phyloP scores from a whole-genome alignment of 2,797 vertebrate genomes.

The Anniella stebbinsi region DNA sequence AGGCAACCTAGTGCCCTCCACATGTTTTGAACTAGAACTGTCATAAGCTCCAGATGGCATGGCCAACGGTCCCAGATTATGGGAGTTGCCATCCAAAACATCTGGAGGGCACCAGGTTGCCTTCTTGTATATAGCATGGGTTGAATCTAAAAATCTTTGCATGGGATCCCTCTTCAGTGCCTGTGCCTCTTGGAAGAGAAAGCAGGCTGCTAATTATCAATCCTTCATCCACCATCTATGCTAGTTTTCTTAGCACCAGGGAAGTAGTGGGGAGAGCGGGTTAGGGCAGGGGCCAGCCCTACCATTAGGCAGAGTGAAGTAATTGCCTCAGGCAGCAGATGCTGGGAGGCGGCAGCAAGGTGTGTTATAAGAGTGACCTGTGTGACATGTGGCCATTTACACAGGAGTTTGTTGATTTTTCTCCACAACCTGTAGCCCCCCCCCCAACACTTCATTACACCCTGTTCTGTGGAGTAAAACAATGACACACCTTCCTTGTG shows the following conservation, averaged over 20 bases:
- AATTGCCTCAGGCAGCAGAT: no score
- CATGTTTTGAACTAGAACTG: not conserved
- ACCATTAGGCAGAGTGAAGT: no score
- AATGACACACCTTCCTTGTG: not conserved
- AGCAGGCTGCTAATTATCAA: no score
- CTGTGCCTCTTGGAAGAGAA: no score
- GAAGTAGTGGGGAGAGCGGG: no score
- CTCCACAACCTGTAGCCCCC: not conserved
- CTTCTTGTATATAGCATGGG: not conserved
- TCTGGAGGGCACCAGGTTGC: not conserved
- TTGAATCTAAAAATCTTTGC: not conserved
- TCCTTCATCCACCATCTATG: no score
- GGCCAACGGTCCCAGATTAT: not conserved
- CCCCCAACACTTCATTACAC: not conserved
- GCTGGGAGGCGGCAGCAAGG: no score
- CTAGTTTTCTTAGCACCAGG: no score
- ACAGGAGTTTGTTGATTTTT: not conserved
- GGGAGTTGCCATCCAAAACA: not conserved
- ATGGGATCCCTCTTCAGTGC: no score
- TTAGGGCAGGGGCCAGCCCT: no score
- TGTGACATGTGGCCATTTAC: not conserved
- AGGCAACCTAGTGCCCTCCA: not conserved
- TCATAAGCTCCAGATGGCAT: not conserved
- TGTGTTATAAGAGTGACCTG: not conserved
- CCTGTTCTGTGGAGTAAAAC: not conserved